Evolutionary conservation across 53 echinoderm and acorn worm genomes (phyloP).

Genomic region (Luidia sarsii): DNA sequence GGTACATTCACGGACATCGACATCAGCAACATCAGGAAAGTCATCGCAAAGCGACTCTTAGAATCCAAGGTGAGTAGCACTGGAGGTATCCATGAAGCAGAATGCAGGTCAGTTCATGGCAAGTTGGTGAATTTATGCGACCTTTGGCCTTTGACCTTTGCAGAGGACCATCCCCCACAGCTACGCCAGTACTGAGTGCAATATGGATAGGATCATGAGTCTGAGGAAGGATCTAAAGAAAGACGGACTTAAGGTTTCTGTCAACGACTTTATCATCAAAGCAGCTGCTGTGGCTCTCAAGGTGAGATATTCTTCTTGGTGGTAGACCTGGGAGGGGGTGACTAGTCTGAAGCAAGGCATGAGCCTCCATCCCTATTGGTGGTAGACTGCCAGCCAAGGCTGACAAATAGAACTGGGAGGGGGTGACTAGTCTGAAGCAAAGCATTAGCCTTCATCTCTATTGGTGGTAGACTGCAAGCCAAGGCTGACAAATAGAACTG

Average conservation of each 20-base stretch:
- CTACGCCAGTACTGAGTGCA: conserved; percentile 84
- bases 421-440: too few species aligned
- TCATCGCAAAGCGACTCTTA: conserved; percentile 83
- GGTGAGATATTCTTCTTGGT: too few species aligned
- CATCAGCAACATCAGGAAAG: conserved; percentile 75
- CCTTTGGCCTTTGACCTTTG: conserved; percentile 28
- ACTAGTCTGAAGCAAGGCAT: too few species aligned
- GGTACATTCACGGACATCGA: conserved; percentile 70
- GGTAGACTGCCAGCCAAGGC: too few species aligned
- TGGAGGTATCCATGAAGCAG: too few species aligned
- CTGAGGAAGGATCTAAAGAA: conserved; percentile 83
- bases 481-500: too few species aligned
- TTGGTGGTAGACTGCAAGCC: too few species aligned
- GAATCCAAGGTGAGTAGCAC: conserved; percentile 83
- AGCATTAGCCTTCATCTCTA: too few species aligned
- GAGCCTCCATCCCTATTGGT: too few species aligned
- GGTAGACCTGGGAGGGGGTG: too few species aligned
- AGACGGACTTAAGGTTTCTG: conserved; percentile 86
- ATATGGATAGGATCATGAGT: conserved; percentile 67
- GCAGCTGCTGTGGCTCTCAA: conserved; percentile 87
- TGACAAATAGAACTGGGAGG: too few species aligned
- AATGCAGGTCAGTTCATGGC: too few species aligned
- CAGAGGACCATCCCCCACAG: conserved; percentile 85
- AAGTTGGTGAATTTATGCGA: not conserved
- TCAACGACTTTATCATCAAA: conserved; percentile 98